Percentiles rank a stretch among this genome's conserved stretches.
These are phyloP conservation scores for Platycnemis pennipes DNA, from an alignment of 2,888 invertebrate species.

Conservation along the genomic window DNA sequence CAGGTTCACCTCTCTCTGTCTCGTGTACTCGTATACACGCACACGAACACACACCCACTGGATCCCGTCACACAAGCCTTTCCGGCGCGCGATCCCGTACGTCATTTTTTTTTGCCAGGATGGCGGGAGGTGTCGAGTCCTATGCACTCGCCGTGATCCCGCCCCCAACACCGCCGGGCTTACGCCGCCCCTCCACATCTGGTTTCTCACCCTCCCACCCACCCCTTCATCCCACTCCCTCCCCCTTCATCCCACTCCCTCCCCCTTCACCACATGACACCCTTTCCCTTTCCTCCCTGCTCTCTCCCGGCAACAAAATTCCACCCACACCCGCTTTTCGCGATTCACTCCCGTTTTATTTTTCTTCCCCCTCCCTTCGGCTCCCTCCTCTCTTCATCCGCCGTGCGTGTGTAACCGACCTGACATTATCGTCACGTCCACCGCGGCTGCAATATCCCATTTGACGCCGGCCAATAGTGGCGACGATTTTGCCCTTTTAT, in stretches of 20 bases:
- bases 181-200: background rate
- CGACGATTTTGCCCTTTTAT: slow-evolving; percentile 52
- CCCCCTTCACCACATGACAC: background rate
- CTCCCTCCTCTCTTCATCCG: background rate
- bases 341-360: background rate
- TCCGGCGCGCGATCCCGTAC: slow-evolving; percentile 26
- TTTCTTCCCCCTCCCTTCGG: background rate
- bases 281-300: background rate
- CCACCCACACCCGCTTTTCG: background rate
- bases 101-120: background rate
- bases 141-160: slow-evolving; percentile 29
- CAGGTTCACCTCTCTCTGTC: background rate
- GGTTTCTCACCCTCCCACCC: background rate
- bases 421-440: slow-evolving; percentile 63
- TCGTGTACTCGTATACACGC: background rate
- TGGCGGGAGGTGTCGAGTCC: slow-evolving; percentile 36
- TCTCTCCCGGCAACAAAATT: background rate
- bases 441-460: slow-evolving; percentile 59
- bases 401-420: slow-evolving; percentile 55
- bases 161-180: background rate
- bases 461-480: slow-evolving; percentile 59
- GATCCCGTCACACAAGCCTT: slow-evolving; percentile 49
- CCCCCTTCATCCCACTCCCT: background rate
- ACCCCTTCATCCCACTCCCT: background rate
- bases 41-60: background rate